Evolutionary conservation across 1,140 invertebrate species (phyloP), one percentile per base, ranked within the genome.

Genomic region (Tribolium castaneum): DNA sequence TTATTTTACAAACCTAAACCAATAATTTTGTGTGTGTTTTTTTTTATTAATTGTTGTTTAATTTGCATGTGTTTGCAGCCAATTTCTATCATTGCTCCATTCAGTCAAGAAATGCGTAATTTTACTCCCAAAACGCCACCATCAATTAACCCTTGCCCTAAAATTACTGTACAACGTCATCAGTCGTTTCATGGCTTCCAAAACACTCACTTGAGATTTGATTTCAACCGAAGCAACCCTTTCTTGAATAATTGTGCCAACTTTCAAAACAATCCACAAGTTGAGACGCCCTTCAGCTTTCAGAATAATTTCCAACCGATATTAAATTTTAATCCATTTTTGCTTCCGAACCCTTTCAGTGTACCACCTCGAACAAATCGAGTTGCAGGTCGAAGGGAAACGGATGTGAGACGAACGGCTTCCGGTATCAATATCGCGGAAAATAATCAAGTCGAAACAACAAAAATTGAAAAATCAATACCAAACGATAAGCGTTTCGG

Each of bases 121-220:
- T 50, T 76, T 51, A 70, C 75, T 45, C 45, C 25, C 77, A 78
- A 10, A 14, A 52, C 51, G 45, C 70, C 56, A 66, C 76, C n/a
- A n/a, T n/a, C n/a, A n/a, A n/a, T n/a, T n/a, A n/a, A n/a, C n/a
- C n/a, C 73, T 1, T 50, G 35, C 66, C 52, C 73, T 12, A 52
- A 80, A 75, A 13, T 25, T 13, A 73, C 85, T 1, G 16, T 19
- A 13, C 81, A 85, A 79, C 78, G 86, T 25, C 81, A 86, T 75
- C 84, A 86, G 80, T 86, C 86, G 7, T 86, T 86, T 70, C 80
- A 83, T 52, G 86, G 86, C 13, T 86, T 86, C 74, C 83, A 84
- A 80, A 82, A 74, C 13, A 78, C 14, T 66, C 54, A 66, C 22
- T 35, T 66, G 59, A 66, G 12, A n/a, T 73, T 73, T 19, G 30